Evolutionary conservation across 2,113 vertebrate genomes (phyloP).

Genomic region (Toxotes jaculatrix): DNA sequence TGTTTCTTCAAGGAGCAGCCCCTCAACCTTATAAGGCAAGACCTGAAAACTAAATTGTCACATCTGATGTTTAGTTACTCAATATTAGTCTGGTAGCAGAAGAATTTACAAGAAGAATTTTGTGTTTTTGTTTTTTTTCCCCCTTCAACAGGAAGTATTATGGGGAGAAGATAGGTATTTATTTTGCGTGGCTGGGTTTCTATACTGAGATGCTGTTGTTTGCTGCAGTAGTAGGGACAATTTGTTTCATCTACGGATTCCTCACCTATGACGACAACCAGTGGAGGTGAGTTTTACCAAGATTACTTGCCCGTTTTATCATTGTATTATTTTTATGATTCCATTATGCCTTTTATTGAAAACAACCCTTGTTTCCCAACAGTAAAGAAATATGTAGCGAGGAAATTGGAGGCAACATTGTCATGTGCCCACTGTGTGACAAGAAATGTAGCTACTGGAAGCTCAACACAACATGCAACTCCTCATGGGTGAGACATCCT

Average conservation of each 20-base stretch:
- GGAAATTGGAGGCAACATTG: slow-evolving; percentile 89
- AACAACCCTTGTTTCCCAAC: not conserved
- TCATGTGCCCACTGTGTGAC: slow-evolving; percentile 98
- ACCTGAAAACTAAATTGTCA: not conserved
- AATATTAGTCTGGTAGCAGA: not conserved
- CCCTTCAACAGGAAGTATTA: slow-evolving; percentile 90
- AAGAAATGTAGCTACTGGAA: slow-evolving; percentile 93
- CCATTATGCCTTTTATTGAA: not conserved
- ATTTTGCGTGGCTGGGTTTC: slow-evolving; percentile 98
- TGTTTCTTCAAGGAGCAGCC: slow-evolving; percentile 97
- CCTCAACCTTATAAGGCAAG: slow-evolving; percentile 91
- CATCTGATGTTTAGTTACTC: not conserved
- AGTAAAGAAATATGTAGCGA: slow-evolving; percentile 94
- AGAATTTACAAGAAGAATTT: not conserved
- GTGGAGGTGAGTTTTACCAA: slow-evolving; percentile 86
- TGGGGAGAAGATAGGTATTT: slow-evolving; percentile 97
- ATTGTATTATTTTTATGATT: not conserved
- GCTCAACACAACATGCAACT: slow-evolving; percentile 90
- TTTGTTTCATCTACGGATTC: slow-evolving; percentile 94
- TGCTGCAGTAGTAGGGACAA: slow-evolving; percentile 91
- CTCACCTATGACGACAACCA: slow-evolving; percentile 89
- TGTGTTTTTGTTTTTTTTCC: slow-evolving; percentile 29
- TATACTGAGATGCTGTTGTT: slow-evolving; percentile 97
- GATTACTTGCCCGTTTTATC: not conserved
- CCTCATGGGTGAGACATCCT: slow-evolving; percentile 88